These are phyloP conservation scores for Meloidogyne hapla DNA, from an alignment of 1,140 invertebrate genomes.

Conservation along the genomic window DNA sequence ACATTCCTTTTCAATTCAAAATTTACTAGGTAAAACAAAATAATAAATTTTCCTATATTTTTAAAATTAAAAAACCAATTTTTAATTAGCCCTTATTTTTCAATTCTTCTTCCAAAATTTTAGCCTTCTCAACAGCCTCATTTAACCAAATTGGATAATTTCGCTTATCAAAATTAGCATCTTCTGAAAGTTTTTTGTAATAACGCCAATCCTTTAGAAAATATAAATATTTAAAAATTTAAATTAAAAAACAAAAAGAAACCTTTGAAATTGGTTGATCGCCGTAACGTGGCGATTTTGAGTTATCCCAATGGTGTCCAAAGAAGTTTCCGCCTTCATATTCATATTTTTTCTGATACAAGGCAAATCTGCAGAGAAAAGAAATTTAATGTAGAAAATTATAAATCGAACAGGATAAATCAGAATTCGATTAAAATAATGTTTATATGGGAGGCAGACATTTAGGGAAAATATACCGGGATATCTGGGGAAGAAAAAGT, in stretches of 20 bases:
- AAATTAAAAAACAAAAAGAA: neutral
- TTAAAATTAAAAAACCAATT: neutral
- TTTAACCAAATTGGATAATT: conserved; percentile 17
- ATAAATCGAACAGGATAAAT: no score
- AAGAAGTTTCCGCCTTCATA: conserved; percentile 25
- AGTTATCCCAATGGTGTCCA: conserved; percentile 34
- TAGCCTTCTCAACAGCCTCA: neutral
- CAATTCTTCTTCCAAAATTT: neutral
- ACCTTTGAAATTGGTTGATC: conserved; percentile 60
- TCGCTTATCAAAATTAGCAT: conserved; percentile 54
- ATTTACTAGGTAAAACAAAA: neutral
- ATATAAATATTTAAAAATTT: neutral
- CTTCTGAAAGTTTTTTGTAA: conserved; percentile 59
- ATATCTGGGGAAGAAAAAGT: no score
- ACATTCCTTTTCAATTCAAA: no score
- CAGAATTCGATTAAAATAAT: no score
- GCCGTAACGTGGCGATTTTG: conserved; percentile 51
- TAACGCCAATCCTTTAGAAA: conserved; percentile 56
- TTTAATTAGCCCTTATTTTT: neutral
- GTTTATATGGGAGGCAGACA: no score
- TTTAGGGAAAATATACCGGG: no score
- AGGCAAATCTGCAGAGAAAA: conserved; percentile 35
- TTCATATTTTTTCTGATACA: conserved; percentile 60
- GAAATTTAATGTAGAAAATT: conserved; percentile 13
- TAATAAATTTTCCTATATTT: neutral